Percentiles rank a stretch among this genome's conserved stretches.
Conservation (phyloP, 2,113 vertebrate species). For the Pteruthius melanotis region DNA sequence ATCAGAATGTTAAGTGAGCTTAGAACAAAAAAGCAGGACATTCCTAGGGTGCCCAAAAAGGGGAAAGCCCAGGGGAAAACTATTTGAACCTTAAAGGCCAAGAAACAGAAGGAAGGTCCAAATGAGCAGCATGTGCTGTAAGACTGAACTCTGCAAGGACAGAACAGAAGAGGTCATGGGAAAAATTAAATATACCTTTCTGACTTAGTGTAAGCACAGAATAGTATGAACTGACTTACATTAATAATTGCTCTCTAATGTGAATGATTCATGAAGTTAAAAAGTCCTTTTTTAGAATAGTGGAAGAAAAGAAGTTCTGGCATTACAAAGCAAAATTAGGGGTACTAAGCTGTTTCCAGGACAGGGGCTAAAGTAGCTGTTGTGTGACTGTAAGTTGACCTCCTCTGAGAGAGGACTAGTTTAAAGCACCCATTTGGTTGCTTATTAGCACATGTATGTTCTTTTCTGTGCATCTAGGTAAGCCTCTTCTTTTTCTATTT, state of each 20-base stretch:
- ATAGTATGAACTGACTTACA: constrained; percentile 21
- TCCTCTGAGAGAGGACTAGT: neutral
- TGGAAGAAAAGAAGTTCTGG: neutral
- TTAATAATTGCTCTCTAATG: constrained; percentile 12
- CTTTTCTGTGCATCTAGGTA: neutral
- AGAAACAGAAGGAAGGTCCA: neutral
- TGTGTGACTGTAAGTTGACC: neutral
- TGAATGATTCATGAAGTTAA: constrained; percentile 61
- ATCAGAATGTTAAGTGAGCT: neutral
- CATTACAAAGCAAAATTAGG: neutral
- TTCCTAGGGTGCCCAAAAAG: neutral
- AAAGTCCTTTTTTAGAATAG: constrained; percentile 7
- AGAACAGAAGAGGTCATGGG: neutral
- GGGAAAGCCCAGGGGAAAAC: neutral
- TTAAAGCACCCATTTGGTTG: neutral
- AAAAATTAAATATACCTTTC: constrained; percentile 43
- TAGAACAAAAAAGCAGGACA: neutral
- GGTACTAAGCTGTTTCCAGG: constrained; percentile 18
- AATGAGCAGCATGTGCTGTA: neutral
- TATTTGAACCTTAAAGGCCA: neutral
- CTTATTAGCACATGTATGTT: neutral
- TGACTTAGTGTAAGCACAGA: constrained; percentile 26
- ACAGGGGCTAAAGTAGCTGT: constrained; percentile 22
- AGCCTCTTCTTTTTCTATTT: neutral
- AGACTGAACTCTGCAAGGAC: neutral